Evolutionary conservation across 1,140 invertebrate genomes (phyloP).

Genomic region (Alviniconcha marisindica): DNA sequence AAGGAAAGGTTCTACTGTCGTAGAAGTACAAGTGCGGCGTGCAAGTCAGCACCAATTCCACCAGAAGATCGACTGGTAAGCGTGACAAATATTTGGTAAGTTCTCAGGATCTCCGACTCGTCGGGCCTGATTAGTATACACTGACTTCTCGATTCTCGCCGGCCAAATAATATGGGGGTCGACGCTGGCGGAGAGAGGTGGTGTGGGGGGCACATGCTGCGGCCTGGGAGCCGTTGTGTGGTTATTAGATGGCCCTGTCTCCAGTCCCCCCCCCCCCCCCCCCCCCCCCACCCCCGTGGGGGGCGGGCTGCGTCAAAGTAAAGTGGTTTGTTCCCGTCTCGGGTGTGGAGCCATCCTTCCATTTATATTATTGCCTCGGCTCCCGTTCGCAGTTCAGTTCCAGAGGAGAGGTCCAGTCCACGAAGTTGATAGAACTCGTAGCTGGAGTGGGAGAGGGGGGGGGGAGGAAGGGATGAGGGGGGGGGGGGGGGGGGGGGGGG

Average conservation of each 20-base stretch:
- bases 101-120: neutral
- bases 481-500: too few relatives aligned
- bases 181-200: too few relatives aligned
- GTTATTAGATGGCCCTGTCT: slow-evolving; percentile 8
- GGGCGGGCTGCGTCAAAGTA: neutral
- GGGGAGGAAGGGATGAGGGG: too few relatives aligned
- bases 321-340: slow-evolving; percentile 4
- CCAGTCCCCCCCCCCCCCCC: neutral
- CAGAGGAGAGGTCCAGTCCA: too few relatives aligned
- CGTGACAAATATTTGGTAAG: neutral
- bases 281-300: too few relatives aligned
- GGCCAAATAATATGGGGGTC: neutral
- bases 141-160: neutral
- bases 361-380: slow-evolving; percentile 20
- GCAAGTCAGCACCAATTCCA: too few relatives aligned
- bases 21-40: too few relatives aligned
- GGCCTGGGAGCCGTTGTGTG: too few relatives aligned
- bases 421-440: too few relatives aligned
- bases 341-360: neutral
- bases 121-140: neutral
- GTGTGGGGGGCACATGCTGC: too few relatives aligned
- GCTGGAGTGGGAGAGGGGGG: too few relatives aligned
- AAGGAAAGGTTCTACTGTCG: too few relatives aligned
- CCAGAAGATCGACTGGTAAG: neutral
- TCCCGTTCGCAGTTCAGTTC: neutral